Conservation (phyloP, 1,140 invertebrate species). For the Drosophila gunungcola region DNA sequence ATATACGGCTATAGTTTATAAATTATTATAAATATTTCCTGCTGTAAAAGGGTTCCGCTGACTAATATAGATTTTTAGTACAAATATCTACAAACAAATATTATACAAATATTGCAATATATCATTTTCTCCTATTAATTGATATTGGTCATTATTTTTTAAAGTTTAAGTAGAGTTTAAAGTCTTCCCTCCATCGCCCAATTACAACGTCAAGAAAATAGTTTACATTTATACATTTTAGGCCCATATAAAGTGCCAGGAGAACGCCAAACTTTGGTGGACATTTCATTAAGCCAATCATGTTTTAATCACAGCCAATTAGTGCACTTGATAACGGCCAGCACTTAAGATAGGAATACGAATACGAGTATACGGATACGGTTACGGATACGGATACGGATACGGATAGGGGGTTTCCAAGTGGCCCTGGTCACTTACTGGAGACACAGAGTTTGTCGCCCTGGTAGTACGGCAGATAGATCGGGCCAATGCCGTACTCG, state of each 20-base stretch:
- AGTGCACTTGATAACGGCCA: constrained; percentile 71
- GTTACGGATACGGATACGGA: constrained; percentile 36
- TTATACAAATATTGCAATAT: too few relatives aligned
- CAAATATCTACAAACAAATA: too few relatives aligned
- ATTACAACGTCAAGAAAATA: constrained; percentile 75
- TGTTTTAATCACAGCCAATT: constrained; percentile 62
- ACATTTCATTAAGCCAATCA: constrained; percentile 15
- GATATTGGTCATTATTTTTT: background rate
- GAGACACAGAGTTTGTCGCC: constrained; percentile 85
- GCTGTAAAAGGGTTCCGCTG: too few relatives aligned
- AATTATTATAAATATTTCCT: too few relatives aligned
- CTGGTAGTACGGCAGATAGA: constrained; percentile 89
- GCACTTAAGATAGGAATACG: constrained; percentile 44
- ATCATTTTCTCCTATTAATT: background rate
- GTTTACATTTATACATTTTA: constrained; percentile 54
- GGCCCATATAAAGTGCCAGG: constrained; percentile 62
- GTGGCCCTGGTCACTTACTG: constrained; percentile 74
- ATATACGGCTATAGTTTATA: too few relatives aligned
- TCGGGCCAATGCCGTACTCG: constrained; percentile 76
- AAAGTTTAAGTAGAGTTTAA: background rate
- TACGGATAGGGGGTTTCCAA: constrained; percentile 35
- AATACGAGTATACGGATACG: constrained; percentile 27
- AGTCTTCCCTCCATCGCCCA: constrained; percentile 14
- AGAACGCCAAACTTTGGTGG: constrained; percentile 4
- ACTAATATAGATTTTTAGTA: too few relatives aligned